Conservation (phyloP, 2,888 invertebrate genomes). For the Kuschelorhynchus macadamiae region DNA sequence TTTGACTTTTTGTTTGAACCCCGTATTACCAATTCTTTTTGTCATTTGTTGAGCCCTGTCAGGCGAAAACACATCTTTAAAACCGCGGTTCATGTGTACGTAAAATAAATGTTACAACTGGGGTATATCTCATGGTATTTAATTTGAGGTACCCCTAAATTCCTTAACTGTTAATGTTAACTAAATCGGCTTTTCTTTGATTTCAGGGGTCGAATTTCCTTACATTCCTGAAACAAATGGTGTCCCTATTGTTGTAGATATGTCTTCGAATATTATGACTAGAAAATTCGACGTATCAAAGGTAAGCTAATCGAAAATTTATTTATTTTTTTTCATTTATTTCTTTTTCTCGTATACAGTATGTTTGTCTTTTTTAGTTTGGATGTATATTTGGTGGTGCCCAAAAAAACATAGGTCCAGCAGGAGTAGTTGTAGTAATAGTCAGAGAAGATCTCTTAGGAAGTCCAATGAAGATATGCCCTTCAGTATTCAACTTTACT, state of each 20-base stretch:
- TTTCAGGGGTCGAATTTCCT: slow-evolving; percentile 87
- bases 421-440: slow-evolving; percentile 93
- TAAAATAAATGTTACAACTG: no score
- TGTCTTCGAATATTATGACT: slow-evolving; percentile 97
- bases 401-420: slow-evolving; percentile 98
- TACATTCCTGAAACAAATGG: slow-evolving; percentile 82
- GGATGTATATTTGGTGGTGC: slow-evolving; percentile 96
- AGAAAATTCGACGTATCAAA: slow-evolving; percentile 89
- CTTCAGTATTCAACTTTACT: slow-evolving; percentile 88
- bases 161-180: no score
- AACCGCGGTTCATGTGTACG: no score
- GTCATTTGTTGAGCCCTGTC: no score
- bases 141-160: no score
- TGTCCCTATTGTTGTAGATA: slow-evolving; percentile 94
- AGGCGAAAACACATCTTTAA: no score
- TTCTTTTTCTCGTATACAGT: neutral
- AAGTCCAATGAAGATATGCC: slow-evolving; percentile 81
- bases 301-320: slow-evolving; percentile 45
- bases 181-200: neutral
- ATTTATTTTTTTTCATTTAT: neutral
- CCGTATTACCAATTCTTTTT: no score
- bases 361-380: slow-evolving; percentile 70
- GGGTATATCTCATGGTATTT: no score
- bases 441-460: slow-evolving; percentile 93
- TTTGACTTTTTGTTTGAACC: no score